These are phyloP conservation scores for Leptothorax acervorum DNA, from an alignment of 2,888 invertebrate species.

Conservation along the genomic window DNA sequence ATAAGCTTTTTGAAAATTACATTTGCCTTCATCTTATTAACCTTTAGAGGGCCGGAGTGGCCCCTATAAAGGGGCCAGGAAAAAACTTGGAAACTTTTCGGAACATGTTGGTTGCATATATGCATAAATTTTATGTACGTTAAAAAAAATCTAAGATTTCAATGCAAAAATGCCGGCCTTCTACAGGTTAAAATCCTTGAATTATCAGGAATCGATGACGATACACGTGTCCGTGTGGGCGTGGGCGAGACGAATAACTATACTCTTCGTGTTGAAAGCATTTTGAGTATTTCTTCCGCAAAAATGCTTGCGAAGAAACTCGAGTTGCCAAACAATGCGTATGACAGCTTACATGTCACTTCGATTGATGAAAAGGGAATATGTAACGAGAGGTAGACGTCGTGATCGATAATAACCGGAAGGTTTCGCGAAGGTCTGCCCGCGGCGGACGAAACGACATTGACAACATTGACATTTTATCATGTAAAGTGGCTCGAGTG, in stretches of 20 bases:
- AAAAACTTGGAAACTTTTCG: too few relatives aligned
- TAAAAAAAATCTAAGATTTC: too few relatives aligned
- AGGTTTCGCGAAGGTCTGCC: constrained; percentile 23
- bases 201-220: background rate
- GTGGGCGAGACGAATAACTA: background rate
- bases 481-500: constrained; percentile 33
- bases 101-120: too few relatives aligned
- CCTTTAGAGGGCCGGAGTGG: too few relatives aligned
- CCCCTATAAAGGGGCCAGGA: too few relatives aligned
- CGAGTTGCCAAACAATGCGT: constrained; percentile 4
- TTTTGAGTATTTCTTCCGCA: background rate
- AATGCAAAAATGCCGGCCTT: too few relatives aligned
- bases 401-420: constrained; percentile 43
- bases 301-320: constrained; percentile 1
- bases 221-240: background rate
- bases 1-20: background rate
- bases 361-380: constrained; percentile 15
- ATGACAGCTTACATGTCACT: constrained; percentile 21
- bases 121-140: too few relatives aligned
- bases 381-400: background rate
- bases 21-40: background rate
- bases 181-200: background rate
- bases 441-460: constrained; percentile 17
- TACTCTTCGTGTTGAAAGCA: background rate
- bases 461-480: constrained; percentile 52